A percentile compares a stretch with the other conserved stretches of the same genome.
phyloP scores from a whole-genome alignment of 35 echinoderm and acorn worm genomes.

The Ptychodera flava region DNA sequence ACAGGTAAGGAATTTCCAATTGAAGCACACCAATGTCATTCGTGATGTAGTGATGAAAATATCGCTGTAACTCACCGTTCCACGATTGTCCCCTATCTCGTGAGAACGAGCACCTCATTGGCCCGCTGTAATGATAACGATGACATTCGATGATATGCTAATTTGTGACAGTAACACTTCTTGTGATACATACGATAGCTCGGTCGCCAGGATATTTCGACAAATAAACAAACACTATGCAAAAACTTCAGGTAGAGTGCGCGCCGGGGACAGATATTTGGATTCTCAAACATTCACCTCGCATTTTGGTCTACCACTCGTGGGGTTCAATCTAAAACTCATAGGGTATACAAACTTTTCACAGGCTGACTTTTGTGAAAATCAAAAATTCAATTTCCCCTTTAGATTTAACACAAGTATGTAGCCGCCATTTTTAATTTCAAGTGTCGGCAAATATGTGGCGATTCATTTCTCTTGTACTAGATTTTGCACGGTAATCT shows the following conservation, averaged over 20 bases:
- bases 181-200: background rate
- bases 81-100: constrained; percentile 57
- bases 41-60: too few relatives aligned
- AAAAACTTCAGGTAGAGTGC: background rate
- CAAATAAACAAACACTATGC: background rate
- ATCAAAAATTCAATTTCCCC: too few relatives aligned
- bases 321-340: too few relatives aligned
- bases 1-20: too few relatives aligned
- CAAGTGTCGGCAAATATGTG: too few relatives aligned
- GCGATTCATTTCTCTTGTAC: too few relatives aligned
- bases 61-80: constrained; percentile 68
- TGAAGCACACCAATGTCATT: too few relatives aligned
- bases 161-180: background rate
- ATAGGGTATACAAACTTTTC: too few relatives aligned
- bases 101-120: constrained; percentile 70
- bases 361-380: too few relatives aligned
- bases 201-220: background rate
- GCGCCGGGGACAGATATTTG: background rate
- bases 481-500: too few relatives aligned
- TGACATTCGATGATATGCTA: background rate
- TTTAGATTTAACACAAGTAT: too few relatives aligned
- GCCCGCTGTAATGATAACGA: constrained; percentile 47
- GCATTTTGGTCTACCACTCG: background rate
- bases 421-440: too few relatives aligned
- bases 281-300: background rate